Percentiles rank a stretch among this genome's conserved stretches.
Conservation (phyloP, 2,797 vertebrate species). For the Anisognathus igniventris region DNA sequence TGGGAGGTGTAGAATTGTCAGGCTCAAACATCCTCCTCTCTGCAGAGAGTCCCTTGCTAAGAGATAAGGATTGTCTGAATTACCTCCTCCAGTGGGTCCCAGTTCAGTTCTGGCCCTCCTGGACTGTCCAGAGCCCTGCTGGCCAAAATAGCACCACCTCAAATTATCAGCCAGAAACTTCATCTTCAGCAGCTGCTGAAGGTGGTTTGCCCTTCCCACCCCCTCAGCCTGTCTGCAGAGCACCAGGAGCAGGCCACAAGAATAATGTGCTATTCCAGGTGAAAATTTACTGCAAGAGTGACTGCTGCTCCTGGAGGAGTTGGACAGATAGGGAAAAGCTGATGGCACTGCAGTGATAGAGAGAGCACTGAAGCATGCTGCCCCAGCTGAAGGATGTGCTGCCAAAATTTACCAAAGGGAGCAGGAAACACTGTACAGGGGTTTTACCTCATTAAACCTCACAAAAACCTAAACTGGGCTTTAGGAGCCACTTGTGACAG, state of each 20-base stretch:
- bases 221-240: background rate
- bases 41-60: background rate
- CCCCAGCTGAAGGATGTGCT: background rate
- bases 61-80: background rate
- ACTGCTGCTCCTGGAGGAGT: background rate
- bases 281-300: slow-evolving; percentile 13
- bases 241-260: background rate
- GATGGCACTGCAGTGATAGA: background rate
- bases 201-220: background rate
- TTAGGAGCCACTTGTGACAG: background rate
- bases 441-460: background rate
- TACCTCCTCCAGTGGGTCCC: background rate
- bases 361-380: background rate
- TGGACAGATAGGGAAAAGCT: background rate
- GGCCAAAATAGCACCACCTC: background rate
- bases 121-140: background rate
- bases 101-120: background rate
- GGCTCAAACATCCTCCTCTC: background rate
- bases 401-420: background rate
- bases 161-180: background rate
- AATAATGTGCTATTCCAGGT: background rate
- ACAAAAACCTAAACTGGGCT: background rate
- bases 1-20: background rate
- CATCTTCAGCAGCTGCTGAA: background rate
- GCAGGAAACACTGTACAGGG: background rate